A percentile compares a stretch with the other conserved stretches of the same genome.
Conservation (phyloP, 2,888 invertebrate species). For the Antheraea assamensis region DNA sequence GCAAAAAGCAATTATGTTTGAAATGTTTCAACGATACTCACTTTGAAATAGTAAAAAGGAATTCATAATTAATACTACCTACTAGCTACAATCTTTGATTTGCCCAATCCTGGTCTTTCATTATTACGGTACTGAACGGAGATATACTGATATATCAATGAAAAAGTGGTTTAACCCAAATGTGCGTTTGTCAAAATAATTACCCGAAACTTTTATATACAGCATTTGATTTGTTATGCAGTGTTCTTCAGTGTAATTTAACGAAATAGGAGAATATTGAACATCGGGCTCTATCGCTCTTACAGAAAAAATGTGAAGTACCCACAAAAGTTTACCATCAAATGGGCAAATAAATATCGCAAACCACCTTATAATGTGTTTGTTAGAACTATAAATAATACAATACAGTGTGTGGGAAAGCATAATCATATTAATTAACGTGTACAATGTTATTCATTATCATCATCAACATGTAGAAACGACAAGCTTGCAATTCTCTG, state of each 20-base stretch:
- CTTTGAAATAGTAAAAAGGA: conserved; percentile 14
- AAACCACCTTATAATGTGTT: neutral
- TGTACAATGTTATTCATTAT: neutral
- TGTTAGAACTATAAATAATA: neutral
- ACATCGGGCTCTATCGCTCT: neutral
- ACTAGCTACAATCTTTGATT: too few species aligned
- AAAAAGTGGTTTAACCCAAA: too few species aligned
- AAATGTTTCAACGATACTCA: conserved; percentile 28
- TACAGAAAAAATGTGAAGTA: neutral
- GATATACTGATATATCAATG: too few species aligned
- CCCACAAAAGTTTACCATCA: neutral
- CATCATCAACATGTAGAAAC: too few species aligned
- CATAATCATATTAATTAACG: neutral
- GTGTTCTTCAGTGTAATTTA: neutral
- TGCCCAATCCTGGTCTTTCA: too few species aligned
- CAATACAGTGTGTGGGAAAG: neutral
- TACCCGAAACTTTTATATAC: neutral
- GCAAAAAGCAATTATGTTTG: conserved; percentile 12
- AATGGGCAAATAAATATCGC: neutral
- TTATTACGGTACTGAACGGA: too few species aligned
- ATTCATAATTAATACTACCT: neutral
- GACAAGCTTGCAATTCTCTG: too few species aligned
- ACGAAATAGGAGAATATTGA: neutral
- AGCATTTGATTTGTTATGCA: neutral
- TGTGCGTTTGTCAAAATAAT: neutral